phyloP scores from a whole-genome alignment of 92 coral and sea anemone species.

The Epizoanthus scotinus region DNA sequence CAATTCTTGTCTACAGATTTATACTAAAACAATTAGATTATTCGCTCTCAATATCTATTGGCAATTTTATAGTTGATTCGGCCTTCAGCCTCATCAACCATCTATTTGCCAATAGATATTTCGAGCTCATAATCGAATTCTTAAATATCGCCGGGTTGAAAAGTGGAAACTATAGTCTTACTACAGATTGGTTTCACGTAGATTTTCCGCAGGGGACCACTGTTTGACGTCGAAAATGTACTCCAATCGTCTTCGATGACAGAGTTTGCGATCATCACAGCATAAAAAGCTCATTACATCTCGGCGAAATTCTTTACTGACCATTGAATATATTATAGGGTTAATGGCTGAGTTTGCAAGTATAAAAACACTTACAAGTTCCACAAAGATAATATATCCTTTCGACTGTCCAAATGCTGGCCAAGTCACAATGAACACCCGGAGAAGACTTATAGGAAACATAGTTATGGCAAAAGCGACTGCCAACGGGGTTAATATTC shows the following conservation, averaged over 20 bases:
- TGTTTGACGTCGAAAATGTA: background rate
- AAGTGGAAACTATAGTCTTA: too few species aligned
- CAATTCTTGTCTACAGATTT: too few species aligned
- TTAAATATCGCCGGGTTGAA: too few species aligned
- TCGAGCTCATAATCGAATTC: too few species aligned
- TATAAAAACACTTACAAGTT: background rate
- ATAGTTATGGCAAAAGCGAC: slow-evolving; percentile 53
- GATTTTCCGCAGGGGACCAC: slow-evolving; percentile 13
- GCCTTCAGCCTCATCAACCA: too few species aligned
- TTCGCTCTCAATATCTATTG: too few species aligned
- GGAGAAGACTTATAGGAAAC: slow-evolving; percentile 51
- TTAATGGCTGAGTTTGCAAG: slow-evolving; percentile 49
- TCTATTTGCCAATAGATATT: too few species aligned
- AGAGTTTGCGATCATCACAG: background rate
- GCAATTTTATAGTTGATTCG: too few species aligned
- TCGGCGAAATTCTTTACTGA: slow-evolving; percentile 37
- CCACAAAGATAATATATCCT: background rate
- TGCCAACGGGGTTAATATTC: slow-evolving; percentile 54
- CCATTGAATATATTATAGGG: slow-evolving; percentile 52
- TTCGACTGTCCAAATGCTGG: slow-evolving; percentile 11
- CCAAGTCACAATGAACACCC: slow-evolving; percentile 22
- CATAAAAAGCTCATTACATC: background rate
- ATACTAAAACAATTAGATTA: too few species aligned
- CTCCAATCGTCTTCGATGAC: background rate
- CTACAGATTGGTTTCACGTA: slow-evolving; percentile 21